These are phyloP conservation scores for Cerceris rybyensis DNA, from an alignment of 2,888 invertebrate genomes.

Conservation along the genomic window DNA sequence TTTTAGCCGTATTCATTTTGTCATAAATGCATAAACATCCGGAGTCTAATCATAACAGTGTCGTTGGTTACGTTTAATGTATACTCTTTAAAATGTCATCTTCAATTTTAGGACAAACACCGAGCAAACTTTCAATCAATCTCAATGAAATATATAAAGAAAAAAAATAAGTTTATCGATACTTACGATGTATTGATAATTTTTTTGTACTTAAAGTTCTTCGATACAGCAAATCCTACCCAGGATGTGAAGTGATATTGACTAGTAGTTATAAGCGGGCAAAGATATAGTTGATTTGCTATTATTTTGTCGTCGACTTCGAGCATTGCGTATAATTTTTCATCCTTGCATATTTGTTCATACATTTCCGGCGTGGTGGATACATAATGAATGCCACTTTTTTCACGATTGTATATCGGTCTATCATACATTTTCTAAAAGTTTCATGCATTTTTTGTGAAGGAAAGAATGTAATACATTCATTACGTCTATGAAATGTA, in stretches of 20 bases:
- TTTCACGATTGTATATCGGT: not conserved
- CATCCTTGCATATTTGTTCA: slow-evolving; percentile 19
- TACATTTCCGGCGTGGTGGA: slow-evolving; percentile 21
- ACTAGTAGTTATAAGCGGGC: slow-evolving; percentile 31
- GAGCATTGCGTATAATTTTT: slow-evolving; percentile 39
- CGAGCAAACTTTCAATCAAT: not conserved
- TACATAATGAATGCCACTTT: not conserved
- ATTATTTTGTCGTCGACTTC: slow-evolving; percentile 47
- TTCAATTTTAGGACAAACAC: too few relatives aligned
- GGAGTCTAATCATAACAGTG: too few relatives aligned
- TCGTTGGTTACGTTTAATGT: too few relatives aligned
- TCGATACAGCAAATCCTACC: slow-evolving; percentile 47
- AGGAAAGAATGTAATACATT: too few relatives aligned
- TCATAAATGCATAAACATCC: too few relatives aligned
- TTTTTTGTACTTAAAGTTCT: slow-evolving; percentile 50
- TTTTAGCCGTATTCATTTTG: too few relatives aligned
- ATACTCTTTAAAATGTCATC: too few relatives aligned
- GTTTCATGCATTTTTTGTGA: not conserved
- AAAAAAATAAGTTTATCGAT: not conserved
- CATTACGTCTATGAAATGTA: too few relatives aligned
- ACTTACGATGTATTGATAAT: slow-evolving; percentile 55
- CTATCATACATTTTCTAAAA: not conserved
- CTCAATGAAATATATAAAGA: not conserved
- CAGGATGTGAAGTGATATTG: slow-evolving; percentile 39
- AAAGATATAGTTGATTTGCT: slow-evolving; percentile 30